These are phyloP conservation scores for Coluber constrictor DNA, from an alignment of 2,797 vertebrate species.

Conservation along the genomic window DNA sequence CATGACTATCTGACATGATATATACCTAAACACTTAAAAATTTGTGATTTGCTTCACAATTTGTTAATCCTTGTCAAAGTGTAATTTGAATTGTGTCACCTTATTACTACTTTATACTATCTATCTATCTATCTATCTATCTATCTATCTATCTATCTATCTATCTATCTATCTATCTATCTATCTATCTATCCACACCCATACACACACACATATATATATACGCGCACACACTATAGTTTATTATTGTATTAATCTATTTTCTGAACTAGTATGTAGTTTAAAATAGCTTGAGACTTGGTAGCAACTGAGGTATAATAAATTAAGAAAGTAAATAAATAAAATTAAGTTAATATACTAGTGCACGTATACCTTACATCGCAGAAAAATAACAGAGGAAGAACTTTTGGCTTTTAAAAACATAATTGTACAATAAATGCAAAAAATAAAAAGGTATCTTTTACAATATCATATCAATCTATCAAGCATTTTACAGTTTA, in stretches of 20 bases:
- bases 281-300: background rate
- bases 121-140: too few relatives aligned
- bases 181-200: too few relatives aligned
- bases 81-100: background rate
- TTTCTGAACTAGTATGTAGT: background rate
- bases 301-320: background rate
- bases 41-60: background rate
- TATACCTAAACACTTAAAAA: background rate
- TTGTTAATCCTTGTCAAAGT: background rate
- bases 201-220: too few relatives aligned
- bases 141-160: too few relatives aligned
- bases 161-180: too few relatives aligned
- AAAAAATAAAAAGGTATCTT: constrained; percentile 62
- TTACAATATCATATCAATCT: constrained; percentile 65
- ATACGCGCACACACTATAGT: background rate
- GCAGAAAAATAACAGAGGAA: constrained; percentile 56
- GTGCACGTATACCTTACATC: constrained; percentile 52
- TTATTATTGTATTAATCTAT: background rate
- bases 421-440: constrained; percentile 56
- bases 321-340: background rate
- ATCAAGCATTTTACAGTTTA: constrained; percentile 65
- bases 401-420: constrained; percentile 59
- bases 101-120: too few relatives aligned
- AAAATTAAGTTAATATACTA: constrained; percentile 10
- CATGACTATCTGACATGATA: background rate